Percentiles rank a stretch among this genome's conserved stretches.
phyloP scores from a whole-genome alignment of 2,888 invertebrate species.

The Cerceris ruficornis region DNA sequence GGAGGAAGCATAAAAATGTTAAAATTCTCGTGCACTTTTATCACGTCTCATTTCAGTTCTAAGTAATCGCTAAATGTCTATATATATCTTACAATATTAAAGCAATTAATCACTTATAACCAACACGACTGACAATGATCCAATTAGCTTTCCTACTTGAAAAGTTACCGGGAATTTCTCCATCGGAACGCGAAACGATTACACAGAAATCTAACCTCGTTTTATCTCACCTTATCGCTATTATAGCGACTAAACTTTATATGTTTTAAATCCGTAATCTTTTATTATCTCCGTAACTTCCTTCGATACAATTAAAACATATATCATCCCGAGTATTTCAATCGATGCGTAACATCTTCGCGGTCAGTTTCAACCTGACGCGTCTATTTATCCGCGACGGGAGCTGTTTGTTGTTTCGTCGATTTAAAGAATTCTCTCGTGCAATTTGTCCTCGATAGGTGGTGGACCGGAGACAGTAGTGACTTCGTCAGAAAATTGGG shows the following conservation, averaged over 20 bases:
- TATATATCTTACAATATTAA: background rate
- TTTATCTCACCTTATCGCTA: background rate
- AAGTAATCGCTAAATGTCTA: background rate
- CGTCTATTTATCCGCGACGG: background rate
- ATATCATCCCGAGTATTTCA: background rate
- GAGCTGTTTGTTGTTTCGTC: conserved; percentile 6
- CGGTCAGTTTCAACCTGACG: too few relatives aligned
- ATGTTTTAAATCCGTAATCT: background rate
- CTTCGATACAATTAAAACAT: background rate
- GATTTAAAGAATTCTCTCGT: conserved; percentile 38
- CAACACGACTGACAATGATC: too few relatives aligned
- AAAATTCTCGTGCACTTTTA: background rate
- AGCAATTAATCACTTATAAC: background rate
- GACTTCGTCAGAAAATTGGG: conserved; percentile 27
- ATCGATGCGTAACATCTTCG: too few relatives aligned
- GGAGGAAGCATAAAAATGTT: conserved; percentile 1
- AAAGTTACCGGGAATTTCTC: too few relatives aligned
- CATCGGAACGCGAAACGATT: too few relatives aligned
- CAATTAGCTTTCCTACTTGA: too few relatives aligned
- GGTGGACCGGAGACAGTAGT: conserved; percentile 41
- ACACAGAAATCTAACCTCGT: background rate
- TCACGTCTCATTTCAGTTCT: too few relatives aligned
- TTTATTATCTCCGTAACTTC: background rate
- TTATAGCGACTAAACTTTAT: background rate
- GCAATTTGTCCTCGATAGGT: conserved; percentile 54